Conservation (phyloP, 2,797 vertebrate genomes). For the Peromyscus attwateri region DNA sequence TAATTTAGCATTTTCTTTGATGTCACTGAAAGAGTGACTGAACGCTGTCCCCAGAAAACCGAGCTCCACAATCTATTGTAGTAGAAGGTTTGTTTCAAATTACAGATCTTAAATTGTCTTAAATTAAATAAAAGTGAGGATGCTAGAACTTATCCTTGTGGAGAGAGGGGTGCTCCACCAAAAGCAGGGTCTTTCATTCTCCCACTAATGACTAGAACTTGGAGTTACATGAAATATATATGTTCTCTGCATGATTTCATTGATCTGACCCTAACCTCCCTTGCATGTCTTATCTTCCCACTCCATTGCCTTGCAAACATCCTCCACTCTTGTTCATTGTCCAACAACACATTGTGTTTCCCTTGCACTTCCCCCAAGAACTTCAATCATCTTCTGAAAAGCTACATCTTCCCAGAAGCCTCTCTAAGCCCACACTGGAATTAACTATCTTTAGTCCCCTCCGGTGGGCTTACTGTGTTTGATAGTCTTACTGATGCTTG, state of each 20-base stretch:
- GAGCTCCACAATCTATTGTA: background rate
- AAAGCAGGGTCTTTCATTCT: background rate
- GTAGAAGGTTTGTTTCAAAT: conserved; percentile 13
- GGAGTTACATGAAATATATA: background rate
- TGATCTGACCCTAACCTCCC: background rate
- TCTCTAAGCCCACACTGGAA: background rate
- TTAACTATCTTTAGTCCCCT: background rate
- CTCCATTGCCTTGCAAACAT: background rate
- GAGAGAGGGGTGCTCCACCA: background rate
- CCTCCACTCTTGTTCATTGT: background rate
- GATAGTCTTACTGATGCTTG: background rate
- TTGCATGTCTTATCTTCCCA: background rate
- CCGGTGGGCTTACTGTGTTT: background rate
- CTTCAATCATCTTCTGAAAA: background rate
- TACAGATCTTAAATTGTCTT: background rate
- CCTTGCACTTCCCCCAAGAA: too few relatives aligned
- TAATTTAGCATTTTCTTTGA: background rate
- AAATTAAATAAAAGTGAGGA: background rate
- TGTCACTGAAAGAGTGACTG: background rate
- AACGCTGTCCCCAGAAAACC: background rate
- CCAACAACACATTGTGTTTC: background rate
- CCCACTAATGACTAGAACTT: background rate
- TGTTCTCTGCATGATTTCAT: background rate
- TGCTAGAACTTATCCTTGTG: background rate
- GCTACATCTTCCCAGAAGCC: background rate